These are phyloP conservation scores for Euzophera pinguis DNA, from an alignment of 2,888 invertebrate genomes.

Conservation along the genomic window DNA sequence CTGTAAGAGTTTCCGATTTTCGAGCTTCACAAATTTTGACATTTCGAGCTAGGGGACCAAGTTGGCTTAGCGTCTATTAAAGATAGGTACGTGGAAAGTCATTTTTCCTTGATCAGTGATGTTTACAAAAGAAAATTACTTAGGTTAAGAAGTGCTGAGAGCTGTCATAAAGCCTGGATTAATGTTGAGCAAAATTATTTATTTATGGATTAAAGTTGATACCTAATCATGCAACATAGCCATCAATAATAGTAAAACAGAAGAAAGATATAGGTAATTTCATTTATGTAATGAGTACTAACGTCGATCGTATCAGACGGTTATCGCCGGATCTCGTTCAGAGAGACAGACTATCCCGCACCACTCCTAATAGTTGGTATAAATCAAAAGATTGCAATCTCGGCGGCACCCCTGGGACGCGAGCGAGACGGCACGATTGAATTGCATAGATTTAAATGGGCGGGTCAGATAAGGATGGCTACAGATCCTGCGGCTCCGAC, in stretches of 20 bases:
- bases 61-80: too few relatives aligned
- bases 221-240: slow-evolving; percentile 14
- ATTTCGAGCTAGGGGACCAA: too few relatives aligned
- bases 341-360: slow-evolving; percentile 72
- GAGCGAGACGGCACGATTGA: slow-evolving; percentile 79
- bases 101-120: too few relatives aligned
- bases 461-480: slow-evolving; percentile 77
- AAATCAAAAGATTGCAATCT: slow-evolving; percentile 81
- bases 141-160: too few relatives aligned
- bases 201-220: too few relatives aligned
- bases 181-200: slow-evolving; percentile 5
- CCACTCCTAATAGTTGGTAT: slow-evolving; percentile 79
- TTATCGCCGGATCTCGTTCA: slow-evolving; percentile 68
- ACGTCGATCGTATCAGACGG: slow-evolving; percentile 64
- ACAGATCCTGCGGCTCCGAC: slow-evolving; percentile 63
- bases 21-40: neutral
- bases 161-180: neutral
- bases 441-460: slow-evolving; percentile 79
- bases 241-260: slow-evolving; percentile 13
- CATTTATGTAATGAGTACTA: slow-evolving; percentile 71
- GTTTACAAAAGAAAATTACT: neutral
- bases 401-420: slow-evolving; percentile 76
- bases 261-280: slow-evolving; percentile 53
- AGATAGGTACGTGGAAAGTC: too few relatives aligned
- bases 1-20: too few relatives aligned